A percentile compares a stretch with the other conserved stretches of the same genome.
These are phyloP conservation scores for Argopecten irradians DNA, from an alignment of 1,140 invertebrate species.

Conservation along the genomic window DNA sequence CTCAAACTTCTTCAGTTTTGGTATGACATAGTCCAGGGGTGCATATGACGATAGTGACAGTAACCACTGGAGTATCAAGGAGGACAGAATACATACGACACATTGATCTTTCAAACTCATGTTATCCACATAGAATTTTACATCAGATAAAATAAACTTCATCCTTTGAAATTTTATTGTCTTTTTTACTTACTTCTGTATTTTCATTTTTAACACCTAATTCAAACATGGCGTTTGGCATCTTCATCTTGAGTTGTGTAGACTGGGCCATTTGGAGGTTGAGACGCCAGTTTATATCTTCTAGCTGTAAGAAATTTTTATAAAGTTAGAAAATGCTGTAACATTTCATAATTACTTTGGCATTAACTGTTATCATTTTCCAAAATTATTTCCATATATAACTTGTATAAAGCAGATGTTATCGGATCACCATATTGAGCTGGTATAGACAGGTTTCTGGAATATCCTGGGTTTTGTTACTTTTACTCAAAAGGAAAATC, in stretches of 20 bases:
- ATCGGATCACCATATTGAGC: background rate
- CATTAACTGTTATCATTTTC: no score
- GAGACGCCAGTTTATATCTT: constrained; percentile 72
- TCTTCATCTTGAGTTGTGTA: constrained; percentile 69
- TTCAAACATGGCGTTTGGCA: constrained; percentile 74
- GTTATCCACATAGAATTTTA: no score
- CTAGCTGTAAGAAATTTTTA: constrained; percentile 64
- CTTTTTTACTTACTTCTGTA: constrained; percentile 52
- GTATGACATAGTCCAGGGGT: no score
- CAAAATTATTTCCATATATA: constrained; percentile 7
- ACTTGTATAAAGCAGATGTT: background rate
- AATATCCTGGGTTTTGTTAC: no score
- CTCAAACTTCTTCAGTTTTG: no score
- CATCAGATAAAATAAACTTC: background rate
- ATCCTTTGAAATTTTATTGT: background rate
- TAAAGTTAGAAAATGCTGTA: constrained; percentile 25
- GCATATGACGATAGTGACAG: no score
- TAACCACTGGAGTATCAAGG: no score
- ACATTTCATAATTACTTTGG: background rate
- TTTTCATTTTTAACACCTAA: constrained; percentile 64
- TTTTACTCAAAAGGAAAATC: no score
- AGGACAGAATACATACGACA: background rate
- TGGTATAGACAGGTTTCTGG: no score
- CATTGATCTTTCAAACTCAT: background rate
- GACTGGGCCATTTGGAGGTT: constrained; percentile 74